Evolutionary conservation across 2,797 vertebrate species (phyloP).

Genomic region (Emys orbicularis): DNA sequence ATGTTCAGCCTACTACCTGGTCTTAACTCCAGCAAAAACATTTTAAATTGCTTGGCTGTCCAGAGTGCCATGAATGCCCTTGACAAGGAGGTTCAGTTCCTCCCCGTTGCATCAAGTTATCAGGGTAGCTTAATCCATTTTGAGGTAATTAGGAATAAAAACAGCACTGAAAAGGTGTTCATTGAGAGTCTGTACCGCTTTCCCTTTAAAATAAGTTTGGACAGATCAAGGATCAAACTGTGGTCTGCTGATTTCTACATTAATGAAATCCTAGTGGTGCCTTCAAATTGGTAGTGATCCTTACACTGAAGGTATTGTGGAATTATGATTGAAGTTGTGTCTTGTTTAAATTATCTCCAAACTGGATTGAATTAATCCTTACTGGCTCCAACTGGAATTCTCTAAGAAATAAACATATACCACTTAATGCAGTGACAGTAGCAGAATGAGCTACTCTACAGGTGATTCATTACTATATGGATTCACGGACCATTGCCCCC

Average conservation of each 20-base stretch:
- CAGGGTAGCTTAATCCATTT: conserved; percentile 11
- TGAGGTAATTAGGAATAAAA: background rate
- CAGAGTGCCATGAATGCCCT: background rate
- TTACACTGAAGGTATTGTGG: background rate
- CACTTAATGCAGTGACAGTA: background rate
- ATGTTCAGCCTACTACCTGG: background rate
- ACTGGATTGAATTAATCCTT: background rate
- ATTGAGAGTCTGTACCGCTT: background rate
- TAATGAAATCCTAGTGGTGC: rapidly evolving
- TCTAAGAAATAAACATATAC: background rate
- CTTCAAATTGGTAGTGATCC: background rate
- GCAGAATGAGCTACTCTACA: background rate
- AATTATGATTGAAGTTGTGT: background rate
- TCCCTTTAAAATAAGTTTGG: background rate
- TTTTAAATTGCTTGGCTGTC: conserved; percentile 2
- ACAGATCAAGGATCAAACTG: background rate
- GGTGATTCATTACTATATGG: background rate
- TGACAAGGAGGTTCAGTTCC: background rate
- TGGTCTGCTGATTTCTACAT: background rate
- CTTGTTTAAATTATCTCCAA: background rate
- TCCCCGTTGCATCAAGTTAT: background rate
- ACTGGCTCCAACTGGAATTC: background rate
- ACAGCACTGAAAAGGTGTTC: too few relatives aligned
- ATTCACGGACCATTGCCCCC: background rate
- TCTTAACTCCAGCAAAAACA: background rate